These are phyloP conservation scores for Antheraea yamamai DNA, from an alignment of 2,888 invertebrate species.

Conservation along the genomic window DNA sequence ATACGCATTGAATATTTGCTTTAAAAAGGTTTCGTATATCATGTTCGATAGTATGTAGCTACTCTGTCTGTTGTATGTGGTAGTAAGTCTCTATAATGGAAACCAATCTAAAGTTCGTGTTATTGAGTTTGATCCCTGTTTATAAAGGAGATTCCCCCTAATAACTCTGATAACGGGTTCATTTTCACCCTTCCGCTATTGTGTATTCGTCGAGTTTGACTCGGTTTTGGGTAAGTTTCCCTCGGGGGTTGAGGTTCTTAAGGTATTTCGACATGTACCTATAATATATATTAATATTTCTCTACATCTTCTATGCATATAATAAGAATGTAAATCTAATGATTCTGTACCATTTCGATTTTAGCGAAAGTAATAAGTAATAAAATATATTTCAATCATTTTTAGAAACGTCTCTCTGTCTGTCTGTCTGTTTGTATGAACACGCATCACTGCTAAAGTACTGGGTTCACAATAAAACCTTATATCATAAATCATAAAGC, in stretches of 20 bases:
- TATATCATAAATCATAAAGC: too few relatives aligned
- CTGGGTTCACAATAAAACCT: too few relatives aligned
- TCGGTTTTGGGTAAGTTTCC: slow-evolving; percentile 7
- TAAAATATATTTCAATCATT: too few relatives aligned
- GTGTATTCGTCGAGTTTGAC: not conserved
- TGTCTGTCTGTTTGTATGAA: too few relatives aligned
- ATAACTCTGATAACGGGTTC: slow-evolving; percentile 56
- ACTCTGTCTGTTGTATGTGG: not conserved
- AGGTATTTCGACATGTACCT: not conserved
- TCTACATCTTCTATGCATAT: too few relatives aligned
- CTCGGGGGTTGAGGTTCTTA: slow-evolving; percentile 5
- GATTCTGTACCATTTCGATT: too few relatives aligned
- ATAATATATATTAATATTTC: not conserved
- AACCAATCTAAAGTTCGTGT: slow-evolving; percentile 4
- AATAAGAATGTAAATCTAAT: too few relatives aligned
- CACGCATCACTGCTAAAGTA: too few relatives aligned
- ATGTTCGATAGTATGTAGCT: not conserved
- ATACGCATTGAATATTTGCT: too few relatives aligned
- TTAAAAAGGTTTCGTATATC: too few relatives aligned
- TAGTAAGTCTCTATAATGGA: not conserved
- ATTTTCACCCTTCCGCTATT: slow-evolving; percentile 49
- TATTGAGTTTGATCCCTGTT: slow-evolving; percentile 13
- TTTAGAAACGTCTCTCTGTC: too few relatives aligned
- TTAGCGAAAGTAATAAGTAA: too few relatives aligned
- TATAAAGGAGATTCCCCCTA: slow-evolving; percentile 36